Evolutionary conservation across 1,140 invertebrate species (phyloP).

Genomic region (Drosophila triauraria): DNA sequence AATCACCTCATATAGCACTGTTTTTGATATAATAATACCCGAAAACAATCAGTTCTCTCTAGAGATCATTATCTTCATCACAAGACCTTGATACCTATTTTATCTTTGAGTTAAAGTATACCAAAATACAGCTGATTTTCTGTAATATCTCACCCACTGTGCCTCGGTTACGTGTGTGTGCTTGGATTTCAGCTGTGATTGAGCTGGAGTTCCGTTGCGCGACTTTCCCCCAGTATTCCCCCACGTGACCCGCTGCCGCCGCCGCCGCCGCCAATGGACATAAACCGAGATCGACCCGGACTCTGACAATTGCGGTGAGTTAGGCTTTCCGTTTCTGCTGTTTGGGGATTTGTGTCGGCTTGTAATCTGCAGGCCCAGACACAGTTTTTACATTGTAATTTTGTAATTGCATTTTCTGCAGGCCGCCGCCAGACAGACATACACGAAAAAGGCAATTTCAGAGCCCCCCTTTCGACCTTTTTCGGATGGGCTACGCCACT

Average conservation of each 20-base stretch:
- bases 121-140: neutral
- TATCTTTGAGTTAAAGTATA: neutral
- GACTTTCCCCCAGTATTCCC: constrained; percentile 45
- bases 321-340: constrained; percentile 54
- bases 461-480: constrained; percentile 39
- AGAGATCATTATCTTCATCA: neutral
- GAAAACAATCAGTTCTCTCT: neutral
- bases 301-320: constrained; percentile 54
- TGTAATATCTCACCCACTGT: constrained; percentile 28
- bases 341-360: constrained; percentile 49
- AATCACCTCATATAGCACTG: neutral
- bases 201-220: constrained; percentile 43
- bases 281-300: constrained; percentile 44
- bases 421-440: constrained; percentile 38
- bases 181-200: constrained; percentile 56
- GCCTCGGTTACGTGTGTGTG: constrained; percentile 14
- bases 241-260: constrained; percentile 12
- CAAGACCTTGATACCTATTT: neutral
- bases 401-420: constrained; percentile 73
- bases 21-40: neutral
- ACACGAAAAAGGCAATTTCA: constrained; percentile 47
- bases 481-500: constrained; percentile 39
- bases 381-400: constrained; percentile 77
- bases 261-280: neutral
- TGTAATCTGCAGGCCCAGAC: constrained; percentile 68